Base-by-base conservation (phyloP, 2,888 invertebrate genomes). In the Acanthacorydalis orientalis region DNA sequence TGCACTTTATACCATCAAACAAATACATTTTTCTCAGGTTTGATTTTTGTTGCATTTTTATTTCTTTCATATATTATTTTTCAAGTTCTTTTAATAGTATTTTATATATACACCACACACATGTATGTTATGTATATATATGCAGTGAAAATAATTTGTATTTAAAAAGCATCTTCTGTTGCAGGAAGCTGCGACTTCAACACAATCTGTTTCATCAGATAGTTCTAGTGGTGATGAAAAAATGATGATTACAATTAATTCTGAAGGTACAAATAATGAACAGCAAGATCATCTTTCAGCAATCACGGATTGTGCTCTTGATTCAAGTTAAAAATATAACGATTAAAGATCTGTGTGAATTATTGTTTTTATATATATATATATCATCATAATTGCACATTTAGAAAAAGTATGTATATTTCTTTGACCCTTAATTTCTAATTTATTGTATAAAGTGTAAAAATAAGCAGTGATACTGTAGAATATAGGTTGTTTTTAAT, bases 211-310 rank as follows among this genome's bases (percentile, higher is more conserved):
- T 60, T 74, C 75, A 3, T 80, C 82, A 0, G 83, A 82, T 56
- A 81, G 80, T 50, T 68, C 67, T 11, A 82, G 82, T 53, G 77
- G 76, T 53, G 82, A 83, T 54, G 81, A 82, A 55, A 83, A 83
- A 61, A 83, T 83, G 75, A 82, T 83, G 72, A 74, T 83, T 7
- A 78, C 80, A 7, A 77, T 82, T 44, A 78, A 77, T 53, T 73
- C 78, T 4, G 78, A 79, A 1, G 68, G 67, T 55, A 60, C 61
- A 9, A 68, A 65, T 51, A 64, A 65, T 37, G 37, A 37, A 12
- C 23, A 23, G 23, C 37, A 37, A 37, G 37, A 37, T 14, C 37
- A 37, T 37, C 37, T 37, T 14, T 37, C 37, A 12, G 14, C 37
- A 14, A 37, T 37, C 7, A 14, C 37, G 1, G 37, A 37, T 14